Conservation (phyloP, 2,113 vertebrate species). For the Parotia lawesii region DNA sequence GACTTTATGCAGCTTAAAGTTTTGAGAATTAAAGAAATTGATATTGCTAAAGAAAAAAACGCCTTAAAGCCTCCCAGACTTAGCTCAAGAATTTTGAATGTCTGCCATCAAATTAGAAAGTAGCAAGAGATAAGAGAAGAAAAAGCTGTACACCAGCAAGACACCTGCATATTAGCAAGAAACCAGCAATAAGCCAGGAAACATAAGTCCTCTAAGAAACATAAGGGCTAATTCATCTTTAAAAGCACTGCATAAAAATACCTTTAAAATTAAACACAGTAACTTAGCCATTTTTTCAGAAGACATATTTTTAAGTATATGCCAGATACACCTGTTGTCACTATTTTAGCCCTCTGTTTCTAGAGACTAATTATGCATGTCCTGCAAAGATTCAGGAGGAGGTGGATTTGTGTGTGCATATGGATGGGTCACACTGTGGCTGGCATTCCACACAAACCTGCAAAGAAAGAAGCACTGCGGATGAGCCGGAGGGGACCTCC, state of each 20-base stretch:
- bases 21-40: background rate
- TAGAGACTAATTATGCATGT: slow-evolving; percentile 26
- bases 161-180: slow-evolving; percentile 30
- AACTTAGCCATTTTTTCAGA: background rate
- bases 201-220: slow-evolving; percentile 65
- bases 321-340: background rate
- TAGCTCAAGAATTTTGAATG: slow-evolving; percentile 6
- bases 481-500: slow-evolving; percentile 79
- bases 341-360: slow-evolving; percentile 63
- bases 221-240: slow-evolving; percentile 54
- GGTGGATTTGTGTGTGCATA: slow-evolving; percentile 21
- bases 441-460: slow-evolving; percentile 84
- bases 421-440: slow-evolving; percentile 63
- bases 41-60: background rate
- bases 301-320: background rate
- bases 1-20: background rate
- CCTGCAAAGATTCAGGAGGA: slow-evolving; percentile 18
- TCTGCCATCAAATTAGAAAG: background rate
- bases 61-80: background rate
- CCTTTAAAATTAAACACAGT: background rate
- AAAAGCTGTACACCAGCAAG: slow-evolving; percentile 27
- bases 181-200: slow-evolving; percentile 41
- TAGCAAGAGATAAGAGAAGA: background rate
- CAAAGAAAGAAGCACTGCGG: slow-evolving; percentile 82
- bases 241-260: background rate